A percentile compares a stretch with the other conserved stretches of the same genome.
Evolutionary conservation across 1,140 invertebrate genomes (phyloP).

Genomic region (Plutomurus gul): DNA sequence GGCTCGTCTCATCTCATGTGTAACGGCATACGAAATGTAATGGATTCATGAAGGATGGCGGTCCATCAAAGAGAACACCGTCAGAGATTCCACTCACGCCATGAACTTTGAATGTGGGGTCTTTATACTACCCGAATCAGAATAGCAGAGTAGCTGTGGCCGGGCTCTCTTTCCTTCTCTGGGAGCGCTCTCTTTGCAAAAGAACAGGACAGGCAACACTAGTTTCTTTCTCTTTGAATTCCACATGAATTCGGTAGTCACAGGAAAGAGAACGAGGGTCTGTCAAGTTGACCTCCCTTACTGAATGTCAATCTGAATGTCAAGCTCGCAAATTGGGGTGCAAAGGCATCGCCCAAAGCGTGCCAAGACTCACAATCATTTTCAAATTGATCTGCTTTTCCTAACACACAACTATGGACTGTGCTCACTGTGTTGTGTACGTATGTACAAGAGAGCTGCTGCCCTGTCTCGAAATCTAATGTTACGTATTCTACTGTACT

Average conservation of each 20-base stretch:
- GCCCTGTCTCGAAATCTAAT: no score
- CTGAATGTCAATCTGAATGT: constrained; percentile 55
- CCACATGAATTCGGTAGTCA: constrained; percentile 6
- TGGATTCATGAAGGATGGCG: constrained; percentile 47
- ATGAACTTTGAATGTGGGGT: constrained; percentile 53
- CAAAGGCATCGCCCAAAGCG: constrained; percentile 28
- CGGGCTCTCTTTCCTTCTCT: constrained; percentile 8
- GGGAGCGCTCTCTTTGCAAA: neutral
- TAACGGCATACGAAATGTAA: constrained; percentile 38
- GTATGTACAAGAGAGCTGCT: no score
- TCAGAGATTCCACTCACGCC: constrained; percentile 49
- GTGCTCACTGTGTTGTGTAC: neutral
- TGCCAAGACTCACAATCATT: constrained; percentile 39
- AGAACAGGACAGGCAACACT: neutral
- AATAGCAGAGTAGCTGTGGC: constrained; percentile 33
- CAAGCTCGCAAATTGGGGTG: constrained; percentile 54
- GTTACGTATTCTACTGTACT: neutral
- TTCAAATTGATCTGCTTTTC: constrained; percentile 29
- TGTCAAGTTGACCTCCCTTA: constrained; percentile 53
- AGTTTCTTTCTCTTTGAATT: constrained; percentile 14
- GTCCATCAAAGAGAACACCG: constrained; percentile 43
- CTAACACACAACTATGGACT: neutral
- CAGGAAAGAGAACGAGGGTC: constrained; percentile 39
- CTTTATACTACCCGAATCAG: constrained; percentile 46
- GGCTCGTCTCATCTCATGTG: constrained; percentile 10